phyloP scores from a whole-genome alignment of 2,888 invertebrate genomes.

The Acanthopleura granulata region DNA sequence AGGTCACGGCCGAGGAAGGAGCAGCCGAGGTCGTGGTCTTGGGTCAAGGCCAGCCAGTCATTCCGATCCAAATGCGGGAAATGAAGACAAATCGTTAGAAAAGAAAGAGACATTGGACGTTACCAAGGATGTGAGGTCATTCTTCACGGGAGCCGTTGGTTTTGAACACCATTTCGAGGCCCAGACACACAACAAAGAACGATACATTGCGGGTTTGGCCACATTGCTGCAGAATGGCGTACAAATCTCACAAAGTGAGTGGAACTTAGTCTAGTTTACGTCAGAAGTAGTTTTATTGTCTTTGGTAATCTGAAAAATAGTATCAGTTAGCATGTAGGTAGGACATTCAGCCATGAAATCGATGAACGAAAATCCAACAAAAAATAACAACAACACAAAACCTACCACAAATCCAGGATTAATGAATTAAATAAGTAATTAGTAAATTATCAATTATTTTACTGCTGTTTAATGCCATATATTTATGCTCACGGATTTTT shows the following conservation, averaged over 20 bases:
- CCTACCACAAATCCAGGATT: no score
- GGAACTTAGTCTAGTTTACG: no score
- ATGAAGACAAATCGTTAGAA: constrained; percentile 22
- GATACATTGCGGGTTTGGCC: constrained; percentile 60
- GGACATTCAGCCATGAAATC: no score
- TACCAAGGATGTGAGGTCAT: constrained; percentile 50
- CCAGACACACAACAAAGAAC: constrained; percentile 50
- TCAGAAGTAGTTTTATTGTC: no score
- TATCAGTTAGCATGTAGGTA: no score
- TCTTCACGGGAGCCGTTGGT: constrained; percentile 56
- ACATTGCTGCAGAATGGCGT: constrained; percentile 55
- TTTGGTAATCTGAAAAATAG: no score
- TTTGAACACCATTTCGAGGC: constrained; percentile 58
- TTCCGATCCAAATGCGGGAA: constrained; percentile 20
- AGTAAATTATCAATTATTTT: no score
- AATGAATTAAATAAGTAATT: no score
- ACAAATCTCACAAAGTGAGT: constrained; percentile 61
- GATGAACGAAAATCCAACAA: no score
- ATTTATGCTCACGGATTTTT: no score
- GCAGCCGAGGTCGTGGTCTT: constrained; percentile 33
- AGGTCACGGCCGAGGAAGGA: constrained; percentile 32
- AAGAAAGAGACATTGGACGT: constrained; percentile 43
- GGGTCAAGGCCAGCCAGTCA: constrained; percentile 24
- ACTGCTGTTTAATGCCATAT: no score
- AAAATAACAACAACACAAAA: no score